These are phyloP conservation scores for Leucophora obtusa DNA, from an alignment of 2,888 invertebrate species.

Conservation along the genomic window DNA sequence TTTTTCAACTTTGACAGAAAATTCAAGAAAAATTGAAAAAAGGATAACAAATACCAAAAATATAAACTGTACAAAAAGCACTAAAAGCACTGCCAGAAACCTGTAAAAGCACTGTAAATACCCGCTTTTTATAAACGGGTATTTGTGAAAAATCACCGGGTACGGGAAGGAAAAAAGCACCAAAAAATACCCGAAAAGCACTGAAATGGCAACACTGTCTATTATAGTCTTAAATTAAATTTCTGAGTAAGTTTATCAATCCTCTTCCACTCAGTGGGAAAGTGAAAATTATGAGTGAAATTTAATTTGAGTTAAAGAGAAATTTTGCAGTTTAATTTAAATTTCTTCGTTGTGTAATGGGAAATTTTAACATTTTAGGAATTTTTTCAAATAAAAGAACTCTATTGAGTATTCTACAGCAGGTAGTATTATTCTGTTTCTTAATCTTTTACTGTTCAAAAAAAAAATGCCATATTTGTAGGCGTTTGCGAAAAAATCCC, in stretches of 20 bases:
- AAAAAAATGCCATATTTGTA: conserved; percentile 61
- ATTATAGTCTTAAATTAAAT: conserved; percentile 43
- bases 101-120: too few relatives aligned
- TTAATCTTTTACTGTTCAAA: conserved; percentile 7
- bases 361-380: conserved; percentile 39
- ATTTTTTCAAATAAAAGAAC: conserved; percentile 13
- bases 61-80: too few relatives aligned
- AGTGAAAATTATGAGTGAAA: conserved; percentile 39
- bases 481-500: conserved; percentile 53
- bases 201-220: too few relatives aligned
- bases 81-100: too few relatives aligned
- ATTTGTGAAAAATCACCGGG: too few relatives aligned
- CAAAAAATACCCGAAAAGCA: too few relatives aligned
- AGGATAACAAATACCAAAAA: too few relatives aligned
- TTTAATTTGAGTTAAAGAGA: conserved; percentile 33
- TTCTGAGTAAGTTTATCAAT: conserved; percentile 25
- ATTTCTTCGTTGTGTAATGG: conserved; percentile 10
- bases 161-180: too few relatives aligned
- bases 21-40: too few relatives aligned
- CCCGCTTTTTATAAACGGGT: too few relatives aligned
- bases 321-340: not conserved
- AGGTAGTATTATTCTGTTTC: conserved; percentile 5
- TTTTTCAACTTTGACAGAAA: too few relatives aligned
- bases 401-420: conserved; percentile 14
- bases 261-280: conserved; percentile 26